Conservation (phyloP, 2,888 invertebrate genomes). For the Dysmachus trigonus region DNA sequence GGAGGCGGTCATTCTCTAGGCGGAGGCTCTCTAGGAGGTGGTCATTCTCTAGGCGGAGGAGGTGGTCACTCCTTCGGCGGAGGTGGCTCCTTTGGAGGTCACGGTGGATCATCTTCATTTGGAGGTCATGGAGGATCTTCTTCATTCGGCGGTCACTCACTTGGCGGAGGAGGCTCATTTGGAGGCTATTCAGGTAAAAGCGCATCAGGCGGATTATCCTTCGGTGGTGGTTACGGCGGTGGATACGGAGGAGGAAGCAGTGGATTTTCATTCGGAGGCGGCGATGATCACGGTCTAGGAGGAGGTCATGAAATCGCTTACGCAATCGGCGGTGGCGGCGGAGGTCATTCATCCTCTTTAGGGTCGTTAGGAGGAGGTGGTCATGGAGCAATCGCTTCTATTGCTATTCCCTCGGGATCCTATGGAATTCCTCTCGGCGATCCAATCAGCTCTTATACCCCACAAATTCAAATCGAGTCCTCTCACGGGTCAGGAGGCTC, state of each 20-base stretch:
- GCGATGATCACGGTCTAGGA: background rate
- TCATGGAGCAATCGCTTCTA: constrained; percentile 37
- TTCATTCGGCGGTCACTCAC: background rate
- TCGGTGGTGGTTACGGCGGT: background rate
- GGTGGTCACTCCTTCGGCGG: background rate
- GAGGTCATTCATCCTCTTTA: background rate
- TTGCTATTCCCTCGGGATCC: constrained; percentile 50
- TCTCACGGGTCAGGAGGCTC: constrained; percentile 9
- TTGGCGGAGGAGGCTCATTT: background rate
- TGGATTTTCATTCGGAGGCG: constrained; percentile 4
- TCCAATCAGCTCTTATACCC: constrained; percentile 23
- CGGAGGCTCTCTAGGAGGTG: background rate
- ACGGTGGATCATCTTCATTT: no score
- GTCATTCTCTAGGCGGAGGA: constrained; percentile 11
- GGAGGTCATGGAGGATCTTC: constrained; percentile 36
- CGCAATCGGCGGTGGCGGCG: background rate
- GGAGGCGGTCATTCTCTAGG: background rate
- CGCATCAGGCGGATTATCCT: background rate
- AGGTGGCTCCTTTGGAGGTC: background rate
- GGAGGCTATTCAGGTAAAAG: constrained; percentile 35
- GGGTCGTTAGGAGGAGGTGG: constrained; percentile 43
- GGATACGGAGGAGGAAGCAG: background rate
- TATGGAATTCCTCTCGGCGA: constrained; percentile 49
- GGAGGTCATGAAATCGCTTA: background rate
- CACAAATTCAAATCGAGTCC: background rate